Evolutionary conservation across 2,797 vertebrate genomes (phyloP).

Genomic region (Coccyzus lansbergi): DNA sequence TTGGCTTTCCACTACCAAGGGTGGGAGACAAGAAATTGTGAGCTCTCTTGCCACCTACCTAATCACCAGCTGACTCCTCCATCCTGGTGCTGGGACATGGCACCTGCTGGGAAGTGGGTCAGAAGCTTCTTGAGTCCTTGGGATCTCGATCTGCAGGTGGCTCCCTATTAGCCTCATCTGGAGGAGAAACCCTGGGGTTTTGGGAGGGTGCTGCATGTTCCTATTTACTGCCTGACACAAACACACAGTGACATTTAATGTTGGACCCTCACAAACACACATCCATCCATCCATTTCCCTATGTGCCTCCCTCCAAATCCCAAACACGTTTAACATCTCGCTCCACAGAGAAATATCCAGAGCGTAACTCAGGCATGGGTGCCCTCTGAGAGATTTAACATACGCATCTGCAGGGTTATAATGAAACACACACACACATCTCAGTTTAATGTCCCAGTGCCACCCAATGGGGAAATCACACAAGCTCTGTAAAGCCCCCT

Average conservation of each 20-base stretch:
- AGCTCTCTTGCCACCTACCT: rapidly evolving
- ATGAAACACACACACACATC: background rate
- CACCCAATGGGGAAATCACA: background rate
- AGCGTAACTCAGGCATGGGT: background rate
- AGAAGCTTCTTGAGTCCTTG: background rate
- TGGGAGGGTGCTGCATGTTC: rapidly evolving
- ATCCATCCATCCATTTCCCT: rapidly evolving
- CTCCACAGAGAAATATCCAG: background rate
- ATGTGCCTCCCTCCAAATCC: background rate
- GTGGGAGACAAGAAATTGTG: background rate
- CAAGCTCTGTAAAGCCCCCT: background rate
- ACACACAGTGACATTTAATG: rapidly evolving
- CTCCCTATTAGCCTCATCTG: background rate
- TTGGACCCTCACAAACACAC: background rate
- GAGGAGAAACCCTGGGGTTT: background rate
- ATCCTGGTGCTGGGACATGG: rapidly evolving
- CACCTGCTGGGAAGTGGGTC: background rate
- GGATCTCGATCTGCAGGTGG: background rate
- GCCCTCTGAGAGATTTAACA: background rate
- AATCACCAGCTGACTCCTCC: background rate
- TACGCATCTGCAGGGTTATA: background rate
- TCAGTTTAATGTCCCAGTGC: constrained; percentile 1
- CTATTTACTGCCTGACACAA: background rate
- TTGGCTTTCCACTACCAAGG: rapidly evolving
- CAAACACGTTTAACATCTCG: background rate